Conservation (phyloP, 2,113 vertebrate species). For the Chaetodon auriga region DNA sequence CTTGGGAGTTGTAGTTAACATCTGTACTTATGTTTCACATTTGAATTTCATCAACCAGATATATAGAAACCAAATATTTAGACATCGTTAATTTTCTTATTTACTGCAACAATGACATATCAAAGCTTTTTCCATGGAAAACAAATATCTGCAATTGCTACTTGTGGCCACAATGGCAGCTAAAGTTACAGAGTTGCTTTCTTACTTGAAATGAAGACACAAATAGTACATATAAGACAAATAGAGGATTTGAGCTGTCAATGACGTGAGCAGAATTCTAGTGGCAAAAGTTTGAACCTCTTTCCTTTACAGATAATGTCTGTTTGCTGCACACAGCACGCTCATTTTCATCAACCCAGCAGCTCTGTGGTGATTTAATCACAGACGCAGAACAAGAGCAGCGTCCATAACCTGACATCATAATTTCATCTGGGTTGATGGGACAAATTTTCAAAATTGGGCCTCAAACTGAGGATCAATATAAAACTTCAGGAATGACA, state of each 20-base stretch:
- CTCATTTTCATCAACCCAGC: background rate
- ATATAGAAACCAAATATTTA: background rate
- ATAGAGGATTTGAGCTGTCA: background rate
- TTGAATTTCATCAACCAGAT: background rate
- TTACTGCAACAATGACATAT: background rate
- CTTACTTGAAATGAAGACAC: background rate
- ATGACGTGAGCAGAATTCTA: background rate
- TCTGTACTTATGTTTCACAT: background rate
- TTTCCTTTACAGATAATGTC: background rate
- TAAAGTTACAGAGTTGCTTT: background rate
- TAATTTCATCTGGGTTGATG: background rate
- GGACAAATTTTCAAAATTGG: background rate
- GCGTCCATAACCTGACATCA: constrained; percentile 4
- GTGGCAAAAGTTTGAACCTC: background rate
- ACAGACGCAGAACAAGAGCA: background rate
- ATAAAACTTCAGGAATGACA: constrained; percentile 22
- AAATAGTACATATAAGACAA: background rate
- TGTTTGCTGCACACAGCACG: background rate
- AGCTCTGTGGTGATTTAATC: constrained; percentile 18
- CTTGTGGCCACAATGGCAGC: background rate
- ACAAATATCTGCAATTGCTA: background rate
- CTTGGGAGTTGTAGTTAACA: too few species aligned
- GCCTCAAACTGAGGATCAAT: constrained; percentile 8
- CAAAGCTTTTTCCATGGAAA: background rate
- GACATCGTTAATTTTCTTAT: background rate